These are phyloP conservation scores for Eristalinus sepulchralis DNA, from an alignment of 2,888 invertebrate genomes.

Conservation along the genomic window DNA sequence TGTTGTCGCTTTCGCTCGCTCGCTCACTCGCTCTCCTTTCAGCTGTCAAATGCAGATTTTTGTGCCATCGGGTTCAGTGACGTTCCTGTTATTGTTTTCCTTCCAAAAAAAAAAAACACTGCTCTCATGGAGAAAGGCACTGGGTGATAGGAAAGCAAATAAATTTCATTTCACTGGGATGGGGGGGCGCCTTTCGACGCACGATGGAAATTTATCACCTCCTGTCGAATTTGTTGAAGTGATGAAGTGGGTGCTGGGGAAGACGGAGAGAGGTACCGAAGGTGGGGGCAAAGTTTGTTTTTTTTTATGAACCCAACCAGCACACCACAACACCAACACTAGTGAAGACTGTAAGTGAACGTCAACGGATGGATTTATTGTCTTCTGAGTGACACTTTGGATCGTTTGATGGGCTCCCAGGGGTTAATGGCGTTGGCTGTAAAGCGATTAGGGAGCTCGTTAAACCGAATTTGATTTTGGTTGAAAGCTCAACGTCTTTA, in stretches of 20 bases:
- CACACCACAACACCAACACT: slow-evolving; percentile 22
- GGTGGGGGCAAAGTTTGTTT: neutral
- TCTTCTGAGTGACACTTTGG: neutral
- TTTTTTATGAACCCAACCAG: neutral
- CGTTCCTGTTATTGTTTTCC: slow-evolving; percentile 40
- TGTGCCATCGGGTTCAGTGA: neutral
- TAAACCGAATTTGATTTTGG: neutral
- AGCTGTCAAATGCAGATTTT: slow-evolving; percentile 44
- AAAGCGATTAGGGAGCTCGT: neutral
- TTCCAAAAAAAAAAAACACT: neutral
- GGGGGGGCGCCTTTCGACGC: neutral
- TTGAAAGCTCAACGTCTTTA: neutral
- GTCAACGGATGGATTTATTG: neutral
- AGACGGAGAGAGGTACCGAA: slow-evolving; percentile 2
- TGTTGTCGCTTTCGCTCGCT: neutral
- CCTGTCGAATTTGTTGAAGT: slow-evolving; percentile 24
- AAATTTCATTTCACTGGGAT: slow-evolving; percentile 19
- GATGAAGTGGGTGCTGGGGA: no score
- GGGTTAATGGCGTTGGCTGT: neutral
- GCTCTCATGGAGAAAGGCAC: neutral
- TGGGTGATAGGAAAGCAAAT: slow-evolving; percentile 33
- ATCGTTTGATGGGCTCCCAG: neutral
- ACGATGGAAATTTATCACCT: slow-evolving; percentile 32
- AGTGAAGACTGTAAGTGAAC: slow-evolving; percentile 10
- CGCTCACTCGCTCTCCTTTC: slow-evolving; percentile 9